Evolutionary conservation across 2,797 vertebrate species (phyloP).

Genomic region (Pogonophryne albipinna): DNA sequence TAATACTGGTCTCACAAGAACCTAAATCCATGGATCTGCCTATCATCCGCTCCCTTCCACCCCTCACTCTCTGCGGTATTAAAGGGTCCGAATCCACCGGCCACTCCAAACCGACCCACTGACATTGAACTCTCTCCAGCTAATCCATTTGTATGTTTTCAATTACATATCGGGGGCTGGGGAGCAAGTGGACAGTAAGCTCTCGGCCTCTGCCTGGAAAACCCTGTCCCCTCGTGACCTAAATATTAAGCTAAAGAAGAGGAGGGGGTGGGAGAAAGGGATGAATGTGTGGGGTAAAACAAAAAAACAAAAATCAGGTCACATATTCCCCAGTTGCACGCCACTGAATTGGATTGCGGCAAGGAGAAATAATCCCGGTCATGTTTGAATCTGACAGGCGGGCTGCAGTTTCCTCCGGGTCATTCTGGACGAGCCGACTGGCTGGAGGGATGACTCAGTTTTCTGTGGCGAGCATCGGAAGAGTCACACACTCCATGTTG

Average conservation of each 20-base stretch:
- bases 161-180: slow-evolving; percentile 71
- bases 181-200: slow-evolving; percentile 74
- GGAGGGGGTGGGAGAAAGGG: not conserved
- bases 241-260: slow-evolving; percentile 79
- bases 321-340: slow-evolving; percentile 66
- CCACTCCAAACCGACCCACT: slow-evolving; percentile 59
- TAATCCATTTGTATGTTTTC: slow-evolving; percentile 86
- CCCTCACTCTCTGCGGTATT: slow-evolving; percentile 37
- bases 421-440: slow-evolving; percentile 48
- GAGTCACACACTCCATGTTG: slow-evolving; percentile 44
- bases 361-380: slow-evolving; percentile 63
- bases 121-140: slow-evolving; percentile 75
- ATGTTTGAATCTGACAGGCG: slow-evolving; percentile 61
- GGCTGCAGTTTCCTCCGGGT: slow-evolving; percentile 34
- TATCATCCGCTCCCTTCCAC: slow-evolving; percentile 21
- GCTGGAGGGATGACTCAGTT: slow-evolving; percentile 68
- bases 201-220: slow-evolving; percentile 68
- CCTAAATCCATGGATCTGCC: slow-evolving; percentile 72
- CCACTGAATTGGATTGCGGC: slow-evolving; percentile 66
- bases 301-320: slow-evolving; percentile 73
- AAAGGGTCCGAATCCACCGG: slow-evolving; percentile 59
- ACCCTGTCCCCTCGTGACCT: slow-evolving; percentile 75
- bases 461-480: slow-evolving; percentile 42
- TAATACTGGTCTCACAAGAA: slow-evolving; percentile 68
- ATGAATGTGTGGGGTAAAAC: slow-evolving; percentile 42